Conservation (phyloP, 2,113 vertebrate species). For the Psilopsiagon aurifrons region DNA sequence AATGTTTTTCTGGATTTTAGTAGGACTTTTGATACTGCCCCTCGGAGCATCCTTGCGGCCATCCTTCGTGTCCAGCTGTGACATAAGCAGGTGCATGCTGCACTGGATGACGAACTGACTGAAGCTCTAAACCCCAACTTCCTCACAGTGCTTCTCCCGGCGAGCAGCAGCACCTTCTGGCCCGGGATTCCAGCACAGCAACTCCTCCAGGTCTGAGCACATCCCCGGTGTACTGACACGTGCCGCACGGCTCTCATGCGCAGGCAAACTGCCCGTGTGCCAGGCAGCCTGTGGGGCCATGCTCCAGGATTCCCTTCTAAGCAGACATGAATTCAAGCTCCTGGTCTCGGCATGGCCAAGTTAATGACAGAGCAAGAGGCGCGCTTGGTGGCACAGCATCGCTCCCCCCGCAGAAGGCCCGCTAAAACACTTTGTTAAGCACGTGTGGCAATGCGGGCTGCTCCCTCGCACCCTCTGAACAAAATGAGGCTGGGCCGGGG, state of each 20-base stretch:
- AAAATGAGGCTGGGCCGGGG: neutral
- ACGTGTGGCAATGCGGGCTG: too few species aligned
- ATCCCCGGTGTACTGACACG: fast-evolving
- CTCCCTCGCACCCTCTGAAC: neutral
- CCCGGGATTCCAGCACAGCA: neutral
- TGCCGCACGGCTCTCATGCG: neutral
- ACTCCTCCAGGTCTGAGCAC: neutral
- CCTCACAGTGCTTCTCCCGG: neutral
- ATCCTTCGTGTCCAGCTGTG: neutral
- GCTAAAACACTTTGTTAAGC: neutral
- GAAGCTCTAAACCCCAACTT: neutral
- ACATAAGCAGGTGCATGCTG: neutral
- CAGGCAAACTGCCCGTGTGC: neutral
- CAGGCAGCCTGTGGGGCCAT: neutral
- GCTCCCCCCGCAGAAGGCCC: fast-evolving
- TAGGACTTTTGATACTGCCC: neutral
- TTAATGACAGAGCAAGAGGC: neutral
- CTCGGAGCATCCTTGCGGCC: neutral
- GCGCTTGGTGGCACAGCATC: too few species aligned
- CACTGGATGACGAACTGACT: neutral
- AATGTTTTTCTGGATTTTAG: neutral
- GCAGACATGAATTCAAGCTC: neutral
- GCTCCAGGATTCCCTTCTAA: neutral
- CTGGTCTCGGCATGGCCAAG: neutral
- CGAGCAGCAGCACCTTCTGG: neutral